Percentiles rank a stretch among this genome's conserved stretches.
phyloP scores from a whole-genome alignment of 2,113 vertebrate genomes.

The Speoplatyrhinus poulsoni region DNA sequence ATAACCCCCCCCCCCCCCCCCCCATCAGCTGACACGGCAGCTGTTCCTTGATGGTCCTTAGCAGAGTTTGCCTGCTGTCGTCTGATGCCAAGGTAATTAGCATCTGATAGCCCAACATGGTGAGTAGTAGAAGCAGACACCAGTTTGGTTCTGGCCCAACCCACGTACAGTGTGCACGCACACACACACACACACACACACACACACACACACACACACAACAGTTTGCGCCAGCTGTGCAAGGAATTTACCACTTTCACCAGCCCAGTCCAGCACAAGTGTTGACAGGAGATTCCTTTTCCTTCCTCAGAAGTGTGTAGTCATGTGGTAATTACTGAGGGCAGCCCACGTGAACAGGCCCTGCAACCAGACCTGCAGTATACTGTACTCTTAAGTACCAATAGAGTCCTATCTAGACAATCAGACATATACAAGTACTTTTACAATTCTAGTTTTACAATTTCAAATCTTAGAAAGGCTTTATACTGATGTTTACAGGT shows the following conservation, averaged over 20 bases:
- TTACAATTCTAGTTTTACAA: too few species aligned
- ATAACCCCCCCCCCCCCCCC: conserved; percentile 19
- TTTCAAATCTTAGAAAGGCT: too few species aligned
- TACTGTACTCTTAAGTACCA: background rate
- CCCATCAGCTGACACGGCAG: conserved; percentile 48
- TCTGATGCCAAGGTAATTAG: conserved; percentile 56
- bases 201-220: conserved; percentile 56
- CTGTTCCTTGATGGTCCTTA: conserved; percentile 56
- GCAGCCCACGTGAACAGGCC: background rate
- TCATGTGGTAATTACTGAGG: conserved; percentile 15
- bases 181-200: conserved; percentile 10
- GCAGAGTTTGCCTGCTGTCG: conserved; percentile 41
- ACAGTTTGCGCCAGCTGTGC: conserved; percentile 77
- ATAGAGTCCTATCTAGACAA: background rate
- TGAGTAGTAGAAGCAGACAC: conserved; percentile 28
- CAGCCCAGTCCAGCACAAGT: conserved; percentile 36
- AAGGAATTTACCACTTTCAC: conserved; percentile 76
- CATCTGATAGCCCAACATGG: conserved; percentile 37
- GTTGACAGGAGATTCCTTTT: conserved; percentile 28
- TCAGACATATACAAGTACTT: background rate
- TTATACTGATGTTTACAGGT: too few species aligned
- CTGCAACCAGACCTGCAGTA: background rate
- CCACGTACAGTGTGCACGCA: background rate
- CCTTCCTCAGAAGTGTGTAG: conserved; percentile 26
- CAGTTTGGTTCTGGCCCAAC: conserved; percentile 24